These are phyloP conservation scores for Mesodorylaimus sp. DNA, from an alignment of 2,888 invertebrate species.

Conservation along the genomic window DNA sequence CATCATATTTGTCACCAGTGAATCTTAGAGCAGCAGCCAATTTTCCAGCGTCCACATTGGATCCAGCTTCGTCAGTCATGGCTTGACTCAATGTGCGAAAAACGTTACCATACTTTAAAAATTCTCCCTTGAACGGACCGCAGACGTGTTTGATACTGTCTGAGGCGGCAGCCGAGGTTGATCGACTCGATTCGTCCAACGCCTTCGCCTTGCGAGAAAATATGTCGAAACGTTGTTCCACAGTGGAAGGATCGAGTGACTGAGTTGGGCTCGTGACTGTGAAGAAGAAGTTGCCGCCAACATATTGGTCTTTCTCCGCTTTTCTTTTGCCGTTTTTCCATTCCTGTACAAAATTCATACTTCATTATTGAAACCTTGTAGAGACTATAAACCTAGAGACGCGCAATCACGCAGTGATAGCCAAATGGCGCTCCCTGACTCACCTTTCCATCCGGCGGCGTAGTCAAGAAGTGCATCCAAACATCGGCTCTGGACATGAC, in stretches of 20 bases:
- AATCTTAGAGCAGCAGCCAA: constrained; percentile 60
- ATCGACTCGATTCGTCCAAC: constrained; percentile 70
- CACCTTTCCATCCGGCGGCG: too few species aligned
- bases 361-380: too few species aligned
- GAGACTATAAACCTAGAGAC: too few species aligned
- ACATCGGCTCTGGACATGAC: constrained; percentile 74
- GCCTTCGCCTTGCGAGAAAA: constrained; percentile 60
- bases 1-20: constrained; percentile 70
- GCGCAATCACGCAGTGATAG: too few species aligned
- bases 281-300: constrained; percentile 74
- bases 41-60: not conserved
- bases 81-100: constrained; percentile 68
- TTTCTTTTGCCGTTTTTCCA: constrained; percentile 91
- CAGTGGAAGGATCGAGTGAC: constrained; percentile 40
- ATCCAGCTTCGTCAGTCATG: constrained; percentile 56
- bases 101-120: constrained; percentile 67
- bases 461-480: constrained; percentile 91
- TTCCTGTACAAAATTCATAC: too few species aligned
- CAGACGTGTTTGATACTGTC: constrained; percentile 73
- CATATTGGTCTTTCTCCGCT: constrained; percentile 77
- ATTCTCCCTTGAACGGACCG: constrained; percentile 58
- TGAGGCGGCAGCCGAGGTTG: constrained; percentile 54
- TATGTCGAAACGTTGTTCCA: constrained; percentile 63
- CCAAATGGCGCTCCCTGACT: too few species aligned
- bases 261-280: constrained; percentile 66